Evolutionary conservation across 1,140 invertebrate genomes (phyloP), one percentile per base, ranked within the genome.

Genomic region (Triops longicaudatus): DNA sequence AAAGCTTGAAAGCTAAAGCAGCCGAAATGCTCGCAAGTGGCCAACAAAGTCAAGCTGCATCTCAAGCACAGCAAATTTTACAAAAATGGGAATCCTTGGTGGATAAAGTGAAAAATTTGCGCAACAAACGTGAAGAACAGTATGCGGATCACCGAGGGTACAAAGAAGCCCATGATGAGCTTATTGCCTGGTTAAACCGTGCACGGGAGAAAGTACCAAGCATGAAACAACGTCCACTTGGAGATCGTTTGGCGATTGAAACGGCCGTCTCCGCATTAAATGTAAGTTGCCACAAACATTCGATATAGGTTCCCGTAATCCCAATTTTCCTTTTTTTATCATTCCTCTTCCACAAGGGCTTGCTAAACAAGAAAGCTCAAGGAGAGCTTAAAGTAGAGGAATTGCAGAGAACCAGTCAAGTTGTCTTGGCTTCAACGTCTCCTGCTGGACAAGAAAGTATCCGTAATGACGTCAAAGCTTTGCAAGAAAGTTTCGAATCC

Each of bases 301-400:
- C 6, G 14, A 11, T 12, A n/a, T 73, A 12, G 26, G 73, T n/a
- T 7, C 5, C 26, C 1, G 28, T 41, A 77, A 43, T 41, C 27
- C n/a, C 3, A 9, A 31, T 14, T 28, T 44, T 76, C 26, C 12
- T 7, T 26, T 37, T 28, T 44, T 76, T 43, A 41, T 7, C 26
- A 2, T 73, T 76, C 11, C 71, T 76, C 9, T 72, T 75, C 44
- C 42, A 78, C 10, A 72, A 81, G 81, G 90, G 91, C 79, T 83
- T 96, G 6, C 84, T 96, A 9, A 95, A 95, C 79, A 95, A 96
- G 81, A 92, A 95, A 85, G 92, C 94, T 37, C 93, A 96, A 86
- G 95, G 94, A 17, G 93, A 95, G 83, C 83, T 96, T 0, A 85
- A 96, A 50, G 87, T 96, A 14, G 94, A 96, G 82, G 91, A 94